Percentiles rank a stretch among this genome's conserved stretches.
phyloP scores from a whole-genome alignment of 2,888 invertebrate genomes.

The Ariolimax columbianus region DNA sequence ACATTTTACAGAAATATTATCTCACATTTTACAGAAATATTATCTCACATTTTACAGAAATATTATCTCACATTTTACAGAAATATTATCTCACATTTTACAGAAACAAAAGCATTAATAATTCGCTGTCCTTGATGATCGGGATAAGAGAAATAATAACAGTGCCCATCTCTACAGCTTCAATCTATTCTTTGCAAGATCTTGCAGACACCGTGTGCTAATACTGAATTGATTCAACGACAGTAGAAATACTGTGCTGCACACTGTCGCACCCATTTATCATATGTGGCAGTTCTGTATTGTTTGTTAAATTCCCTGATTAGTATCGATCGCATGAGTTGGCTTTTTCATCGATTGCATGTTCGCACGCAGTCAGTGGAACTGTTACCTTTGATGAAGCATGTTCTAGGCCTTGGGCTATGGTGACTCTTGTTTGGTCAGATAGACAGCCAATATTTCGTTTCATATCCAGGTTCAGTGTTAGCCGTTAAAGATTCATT shows the following conservation, averaged over 20 bases:
- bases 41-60: no score
- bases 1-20: no score
- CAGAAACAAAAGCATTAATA: no score
- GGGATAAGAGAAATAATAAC: no score
- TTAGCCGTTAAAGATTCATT: background rate
- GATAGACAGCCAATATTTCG: no score
- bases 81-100: no score
- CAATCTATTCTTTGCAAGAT: no score
- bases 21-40: no score
- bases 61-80: no score
- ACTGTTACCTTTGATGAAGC: background rate
- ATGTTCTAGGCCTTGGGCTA: background rate
- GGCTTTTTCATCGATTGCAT: constrained; percentile 29
- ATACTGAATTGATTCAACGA: constrained; percentile 12
- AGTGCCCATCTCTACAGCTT: no score
- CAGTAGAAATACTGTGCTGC: background rate
- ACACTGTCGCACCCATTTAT: background rate
- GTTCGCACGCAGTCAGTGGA: background rate
- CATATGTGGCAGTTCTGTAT: background rate
- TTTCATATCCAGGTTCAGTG: background rate
- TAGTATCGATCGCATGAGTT: constrained; percentile 8
- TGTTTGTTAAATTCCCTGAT: constrained; percentile 25
- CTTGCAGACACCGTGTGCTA: background rate
- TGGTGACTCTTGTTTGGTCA: background rate
- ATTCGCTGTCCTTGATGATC: no score